Conservation (phyloP, 2,888 invertebrate genomes). For the Camptogramma bilineatum region DNA sequence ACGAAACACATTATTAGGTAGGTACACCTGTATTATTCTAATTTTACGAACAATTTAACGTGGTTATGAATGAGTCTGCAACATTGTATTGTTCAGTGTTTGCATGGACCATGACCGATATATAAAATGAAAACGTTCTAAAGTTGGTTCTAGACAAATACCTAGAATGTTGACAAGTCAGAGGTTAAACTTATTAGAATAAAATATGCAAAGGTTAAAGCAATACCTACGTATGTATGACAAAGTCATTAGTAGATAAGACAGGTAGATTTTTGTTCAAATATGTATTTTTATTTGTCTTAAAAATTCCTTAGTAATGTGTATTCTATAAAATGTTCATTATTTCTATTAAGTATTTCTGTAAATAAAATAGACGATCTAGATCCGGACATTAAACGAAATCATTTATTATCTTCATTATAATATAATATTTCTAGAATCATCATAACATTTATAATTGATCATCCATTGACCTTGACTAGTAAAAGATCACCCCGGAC, state of each 20-base stretch:
- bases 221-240: constrained; percentile 8
- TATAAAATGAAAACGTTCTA: constrained; percentile 18
- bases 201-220: constrained; percentile 5
- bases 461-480: constrained; percentile 26
- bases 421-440: constrained; percentile 5
- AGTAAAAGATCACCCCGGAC: constrained; percentile 24
- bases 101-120: constrained; percentile 29
- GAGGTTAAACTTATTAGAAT: constrained; percentile 19
- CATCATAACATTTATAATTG: constrained; percentile 8
- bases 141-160: constrained; percentile 7
- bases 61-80: constrained; percentile 39
- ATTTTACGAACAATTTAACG: constrained; percentile 47
- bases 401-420: not conserved
- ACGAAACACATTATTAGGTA: constrained; percentile 27
- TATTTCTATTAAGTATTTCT: not conserved
- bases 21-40: constrained; percentile 33
- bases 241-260: not conserved
- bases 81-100: constrained; percentile 27
- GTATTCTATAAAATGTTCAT: not conserved
- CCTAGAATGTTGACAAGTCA: constrained; percentile 26
- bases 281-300: not conserved
- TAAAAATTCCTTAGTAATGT: not conserved
- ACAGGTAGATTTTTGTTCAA: not conserved
- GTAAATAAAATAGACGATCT: not conserved
- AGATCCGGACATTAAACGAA: not conserved